These are phyloP conservation scores for Calliphora vicina DNA, from an alignment of 1,140 invertebrate species.

Conservation along the genomic window DNA sequence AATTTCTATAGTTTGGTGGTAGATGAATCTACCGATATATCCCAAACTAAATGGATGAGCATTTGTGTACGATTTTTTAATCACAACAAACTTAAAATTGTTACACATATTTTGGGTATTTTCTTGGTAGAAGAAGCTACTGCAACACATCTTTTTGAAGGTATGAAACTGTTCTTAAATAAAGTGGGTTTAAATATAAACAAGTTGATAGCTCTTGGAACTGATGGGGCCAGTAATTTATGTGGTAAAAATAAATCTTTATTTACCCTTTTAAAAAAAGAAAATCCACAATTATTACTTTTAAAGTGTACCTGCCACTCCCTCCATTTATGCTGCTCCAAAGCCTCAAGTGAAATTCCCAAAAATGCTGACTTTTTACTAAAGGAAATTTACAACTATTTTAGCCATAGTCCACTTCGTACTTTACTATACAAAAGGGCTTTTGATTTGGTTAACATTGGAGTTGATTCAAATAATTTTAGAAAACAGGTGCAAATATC, in stretches of 20 bases:
- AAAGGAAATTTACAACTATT: neutral
- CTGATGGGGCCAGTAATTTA: neutral
- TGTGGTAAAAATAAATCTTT: constrained; percentile 4
- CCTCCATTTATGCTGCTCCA: neutral
- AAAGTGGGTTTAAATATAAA: neutral
- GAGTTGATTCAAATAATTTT: neutral
- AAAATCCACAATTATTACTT: neutral
- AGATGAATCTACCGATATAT: neutral
- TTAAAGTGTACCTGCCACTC: neutral
- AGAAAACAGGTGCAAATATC: neutral
- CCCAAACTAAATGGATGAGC: neutral
- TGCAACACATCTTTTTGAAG: neutral
- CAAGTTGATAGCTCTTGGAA: neutral
- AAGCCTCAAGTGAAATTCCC: neutral
- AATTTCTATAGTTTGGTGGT: neutral
- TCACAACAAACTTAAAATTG: neutral
- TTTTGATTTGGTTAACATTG: neutral
- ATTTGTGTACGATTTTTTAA: neutral
- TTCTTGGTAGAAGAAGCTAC: neutral
- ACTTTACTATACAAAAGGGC: neutral
- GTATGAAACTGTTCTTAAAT: neutral
- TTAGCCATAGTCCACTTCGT: neutral
- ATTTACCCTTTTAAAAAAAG: neutral
- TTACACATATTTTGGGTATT: neutral
- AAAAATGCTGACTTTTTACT: neutral